Evolutionary conservation across 2,797 vertebrate species (phyloP).

Genomic region (Erithacus rubecula): DNA sequence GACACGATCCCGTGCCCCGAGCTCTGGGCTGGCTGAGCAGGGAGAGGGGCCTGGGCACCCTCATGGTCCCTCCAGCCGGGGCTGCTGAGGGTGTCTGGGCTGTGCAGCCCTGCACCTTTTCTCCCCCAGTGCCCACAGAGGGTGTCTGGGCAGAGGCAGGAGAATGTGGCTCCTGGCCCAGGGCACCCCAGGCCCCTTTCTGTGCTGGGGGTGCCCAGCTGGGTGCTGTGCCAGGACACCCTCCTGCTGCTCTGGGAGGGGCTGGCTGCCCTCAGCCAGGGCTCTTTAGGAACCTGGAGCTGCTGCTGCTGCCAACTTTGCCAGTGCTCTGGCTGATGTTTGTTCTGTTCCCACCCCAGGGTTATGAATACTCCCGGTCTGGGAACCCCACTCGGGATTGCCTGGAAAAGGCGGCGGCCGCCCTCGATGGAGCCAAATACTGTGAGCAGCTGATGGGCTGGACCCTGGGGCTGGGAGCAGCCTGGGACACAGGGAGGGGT

Average conservation of each 20-base stretch:
- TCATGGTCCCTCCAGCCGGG: too few relatives aligned
- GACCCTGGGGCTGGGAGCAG: neutral
- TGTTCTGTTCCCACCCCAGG: constrained; percentile 70
- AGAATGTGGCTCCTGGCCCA: neutral
- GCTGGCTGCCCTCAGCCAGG: neutral
- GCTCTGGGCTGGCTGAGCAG: neutral
- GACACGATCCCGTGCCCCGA: neutral
- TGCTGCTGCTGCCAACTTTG: neutral
- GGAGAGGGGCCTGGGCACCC: too few relatives aligned
- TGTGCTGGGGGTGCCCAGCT: neutral
- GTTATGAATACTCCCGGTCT: constrained; percentile 90
- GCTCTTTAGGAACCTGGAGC: neutral
- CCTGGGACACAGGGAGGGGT: neutral
- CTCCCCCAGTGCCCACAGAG: too few relatives aligned
- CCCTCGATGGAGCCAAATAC: constrained; percentile 89
- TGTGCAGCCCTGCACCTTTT: too few relatives aligned
- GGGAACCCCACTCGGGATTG: constrained; percentile 93
- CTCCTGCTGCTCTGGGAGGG: neutral
- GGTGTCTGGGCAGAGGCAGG: neutral
- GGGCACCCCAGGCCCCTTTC: neutral
- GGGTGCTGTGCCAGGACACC: neutral
- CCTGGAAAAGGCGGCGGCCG: constrained; percentile 88
- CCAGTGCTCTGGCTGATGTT: neutral
- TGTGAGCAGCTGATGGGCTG: constrained; percentile 75
- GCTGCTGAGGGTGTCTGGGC: too few relatives aligned